phyloP scores from a whole-genome alignment of 2,888 invertebrate species.

The Drosophila rubida region DNA sequence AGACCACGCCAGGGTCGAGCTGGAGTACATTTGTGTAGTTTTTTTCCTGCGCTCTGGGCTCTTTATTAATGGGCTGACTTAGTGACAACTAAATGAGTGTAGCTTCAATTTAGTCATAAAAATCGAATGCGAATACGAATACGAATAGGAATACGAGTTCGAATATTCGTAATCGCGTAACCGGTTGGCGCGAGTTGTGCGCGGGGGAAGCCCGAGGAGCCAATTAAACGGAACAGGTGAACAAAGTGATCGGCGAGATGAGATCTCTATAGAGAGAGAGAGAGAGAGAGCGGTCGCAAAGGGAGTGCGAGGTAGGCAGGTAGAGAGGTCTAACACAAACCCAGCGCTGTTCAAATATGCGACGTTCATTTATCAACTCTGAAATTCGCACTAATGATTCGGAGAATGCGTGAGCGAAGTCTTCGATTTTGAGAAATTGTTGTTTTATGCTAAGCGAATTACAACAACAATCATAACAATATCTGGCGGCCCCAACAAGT shows the following conservation, averaged over 20 bases:
- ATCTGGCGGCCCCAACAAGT: slow-evolving; percentile 12
- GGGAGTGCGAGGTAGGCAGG: background rate
- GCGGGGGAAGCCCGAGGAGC: slow-evolving; percentile 10
- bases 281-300: background rate
- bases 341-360: slow-evolving; percentile 48
- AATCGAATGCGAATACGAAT: slow-evolving; percentile 7
- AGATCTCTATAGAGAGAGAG: background rate
- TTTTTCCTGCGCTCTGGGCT: slow-evolving; percentile 25
- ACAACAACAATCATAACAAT: slow-evolving; percentile 15
- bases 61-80: slow-evolving; percentile 69
- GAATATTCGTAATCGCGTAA: slow-evolving; percentile 34
- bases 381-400: slow-evolving; percentile 65
- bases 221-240: slow-evolving; percentile 77
- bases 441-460: slow-evolving; percentile 68
- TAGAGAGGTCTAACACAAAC: slow-evolving; percentile 20
- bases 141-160: slow-evolving; percentile 1
- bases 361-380: slow-evolving; percentile 59
- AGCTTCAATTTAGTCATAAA: slow-evolving; percentile 63
- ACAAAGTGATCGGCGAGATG: slow-evolving; percentile 51
- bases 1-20: slow-evolving; percentile 40
- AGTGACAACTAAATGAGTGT: slow-evolving; percentile 76
- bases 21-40: background rate
- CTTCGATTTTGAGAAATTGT: slow-evolving; percentile 58
- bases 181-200: slow-evolving; percentile 21
- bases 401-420: slow-evolving; percentile 50